Base-by-base conservation (phyloP, 1,140 invertebrate genomes). In the Drosophila yakuba region DNA sequence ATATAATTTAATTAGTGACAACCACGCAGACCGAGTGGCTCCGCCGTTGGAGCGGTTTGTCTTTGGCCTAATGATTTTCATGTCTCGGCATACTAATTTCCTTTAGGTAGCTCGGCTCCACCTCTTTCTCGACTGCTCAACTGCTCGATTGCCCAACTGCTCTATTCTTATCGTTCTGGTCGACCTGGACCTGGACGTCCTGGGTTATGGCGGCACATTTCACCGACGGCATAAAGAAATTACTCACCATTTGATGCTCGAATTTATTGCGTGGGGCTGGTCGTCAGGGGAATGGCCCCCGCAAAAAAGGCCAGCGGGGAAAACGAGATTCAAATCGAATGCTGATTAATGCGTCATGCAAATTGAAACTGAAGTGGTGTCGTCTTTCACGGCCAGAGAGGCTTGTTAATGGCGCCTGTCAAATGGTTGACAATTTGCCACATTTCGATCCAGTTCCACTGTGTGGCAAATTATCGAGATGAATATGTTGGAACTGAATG, bases 1-100 rank as follows among this genome's bases (percentile, higher is more conserved):
- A 68, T 84, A 84, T 84, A 84, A 84, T 84, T 84, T 84, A 84
- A 84, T 84, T 84, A 84, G 80, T 84, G 80, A 73, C 78, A 77
- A 72, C 80, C 72, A 84, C 80, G 60, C 68, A 59, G 51, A 39
- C 64, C 36, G 7, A 14, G 17, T 20, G 23, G 39, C 17, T 44
- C 32, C 32, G 44, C 66, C 39, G 62, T 47, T 55, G 64, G 52
- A 71, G 38, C 36, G 66, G 51, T 72, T 41, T 58, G 60, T 48
- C 48, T 47, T 39, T 73, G 45, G 63, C 66, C 77, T 80, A 84
- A 84, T 85, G 81, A 85, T 85, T 84, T 84, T 80, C 81, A 84
- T 84, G 81, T 75, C 57, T 58, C 71, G 77, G 81, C 81, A 84
- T 84, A 85, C 81, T 84, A 84, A 84, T 84, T 84, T 85, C 39